Evolutionary conservation across 2,888 invertebrate species (phyloP).

Genomic region (Ophion obscuratus): DNA sequence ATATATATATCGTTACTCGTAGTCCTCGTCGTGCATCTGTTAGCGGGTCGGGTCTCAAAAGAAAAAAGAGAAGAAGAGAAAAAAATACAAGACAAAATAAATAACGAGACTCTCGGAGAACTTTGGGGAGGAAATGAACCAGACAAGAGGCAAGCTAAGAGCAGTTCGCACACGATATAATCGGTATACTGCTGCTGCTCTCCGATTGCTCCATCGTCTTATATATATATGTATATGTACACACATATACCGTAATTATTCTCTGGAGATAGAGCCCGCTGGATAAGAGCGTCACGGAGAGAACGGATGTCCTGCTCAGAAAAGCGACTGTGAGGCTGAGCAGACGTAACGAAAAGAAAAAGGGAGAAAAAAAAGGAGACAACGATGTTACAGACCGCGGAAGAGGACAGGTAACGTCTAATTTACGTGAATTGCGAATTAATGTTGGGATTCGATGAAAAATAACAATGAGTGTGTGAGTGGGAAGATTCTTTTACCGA

Average conservation of each 20-base stretch:
- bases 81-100: slow-evolving; percentile 27
- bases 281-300: slow-evolving; percentile 40
- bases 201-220: slow-evolving; percentile 13
- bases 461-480: neutral
- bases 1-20: neutral
- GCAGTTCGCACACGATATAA: slow-evolving; percentile 64
- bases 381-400: neutral
- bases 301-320: slow-evolving; percentile 59
- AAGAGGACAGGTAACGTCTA: neutral
- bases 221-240: neutral
- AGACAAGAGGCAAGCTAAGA: slow-evolving; percentile 53
- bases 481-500: neutral
- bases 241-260: slow-evolving; percentile 50
- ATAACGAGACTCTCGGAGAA: slow-evolving; percentile 36
- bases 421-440: neutral
- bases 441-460: neutral
- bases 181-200: slow-evolving; percentile 35
- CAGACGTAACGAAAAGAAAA: slow-evolving; percentile 24
- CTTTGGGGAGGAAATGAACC: slow-evolving; percentile 61
- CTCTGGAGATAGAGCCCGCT: slow-evolving; percentile 54
- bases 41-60: slow-evolving; percentile 12
- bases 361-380: neutral
- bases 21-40: slow-evolving; percentile 57
- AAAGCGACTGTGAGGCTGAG: slow-evolving; percentile 24
- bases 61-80: slow-evolving; percentile 13